Conservation (phyloP, 53 echinoderm and acorn worm genomes). For the Holothuria scabra region DNA sequence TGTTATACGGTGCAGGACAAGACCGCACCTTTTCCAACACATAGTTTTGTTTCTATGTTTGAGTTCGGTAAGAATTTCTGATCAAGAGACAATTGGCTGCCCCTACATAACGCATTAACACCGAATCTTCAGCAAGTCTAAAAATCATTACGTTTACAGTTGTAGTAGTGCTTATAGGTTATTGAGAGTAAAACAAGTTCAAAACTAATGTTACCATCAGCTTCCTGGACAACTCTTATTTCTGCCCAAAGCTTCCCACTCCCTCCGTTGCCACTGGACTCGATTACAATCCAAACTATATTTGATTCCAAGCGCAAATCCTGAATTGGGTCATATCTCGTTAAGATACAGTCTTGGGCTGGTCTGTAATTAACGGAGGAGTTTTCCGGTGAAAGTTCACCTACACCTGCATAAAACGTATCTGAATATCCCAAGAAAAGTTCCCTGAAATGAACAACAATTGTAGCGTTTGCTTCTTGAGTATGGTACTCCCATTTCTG, state of each 20-base stretch:
- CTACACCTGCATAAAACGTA: neutral
- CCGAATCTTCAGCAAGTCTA: neutral
- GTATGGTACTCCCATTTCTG: slow-evolving; percentile 11
- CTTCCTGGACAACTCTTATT: neutral
- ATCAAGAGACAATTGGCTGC: neutral
- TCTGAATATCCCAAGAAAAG: neutral
- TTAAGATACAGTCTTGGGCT: neutral
- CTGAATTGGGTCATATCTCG: neutral
- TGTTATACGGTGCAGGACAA: no score
- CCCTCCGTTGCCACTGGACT: neutral
- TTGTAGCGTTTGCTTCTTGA: neutral
- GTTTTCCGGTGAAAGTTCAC: neutral
- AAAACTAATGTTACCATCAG: neutral
- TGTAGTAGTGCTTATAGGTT: neutral
- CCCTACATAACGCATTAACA: neutral
- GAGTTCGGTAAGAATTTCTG: neutral
- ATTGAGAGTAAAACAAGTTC: neutral
- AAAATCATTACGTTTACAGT: neutral
- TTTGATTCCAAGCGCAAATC: slow-evolving; percentile 20
- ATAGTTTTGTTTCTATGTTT: no score
- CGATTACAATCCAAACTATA: neutral
- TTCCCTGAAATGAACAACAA: slow-evolving; percentile 12
- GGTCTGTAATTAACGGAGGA: slow-evolving; percentile 24
- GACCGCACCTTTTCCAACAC: no score
- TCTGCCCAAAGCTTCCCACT: neutral